These are phyloP conservation scores for Pseudobourletiella spinata DNA, from an alignment of 1,140 invertebrate genomes.

Conservation along the genomic window DNA sequence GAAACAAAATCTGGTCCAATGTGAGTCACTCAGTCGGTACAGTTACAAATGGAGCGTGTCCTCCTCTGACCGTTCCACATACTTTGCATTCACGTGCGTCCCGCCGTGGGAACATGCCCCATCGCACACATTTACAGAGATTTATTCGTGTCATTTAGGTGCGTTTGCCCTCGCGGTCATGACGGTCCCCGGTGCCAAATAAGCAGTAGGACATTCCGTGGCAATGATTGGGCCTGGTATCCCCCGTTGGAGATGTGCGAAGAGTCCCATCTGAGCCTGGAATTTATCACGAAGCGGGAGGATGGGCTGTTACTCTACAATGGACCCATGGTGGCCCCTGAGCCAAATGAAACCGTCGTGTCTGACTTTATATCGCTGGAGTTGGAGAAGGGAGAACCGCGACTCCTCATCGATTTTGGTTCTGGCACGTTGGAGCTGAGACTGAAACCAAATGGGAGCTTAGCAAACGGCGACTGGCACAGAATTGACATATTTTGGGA, in stretches of 20 bases:
- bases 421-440: slow-evolving; percentile 82
- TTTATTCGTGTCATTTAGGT: too few species aligned
- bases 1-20: slow-evolving; percentile 75
- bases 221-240: slow-evolving; percentile 93
- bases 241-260: slow-evolving; percentile 92
- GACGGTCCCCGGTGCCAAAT: slow-evolving; percentile 93
- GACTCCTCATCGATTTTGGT: slow-evolving; percentile 87
- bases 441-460: slow-evolving; percentile 72
- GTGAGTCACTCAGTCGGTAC: slow-evolving; percentile 41
- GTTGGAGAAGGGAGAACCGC: slow-evolving; percentile 77
- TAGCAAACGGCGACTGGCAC: slow-evolving; percentile 95
- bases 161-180: slow-evolving; percentile 81
- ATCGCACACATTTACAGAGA: too few species aligned
- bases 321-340: slow-evolving; percentile 86
- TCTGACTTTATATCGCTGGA: slow-evolving; percentile 90
- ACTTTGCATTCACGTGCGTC: too few species aligned
- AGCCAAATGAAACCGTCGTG: slow-evolving; percentile 75
- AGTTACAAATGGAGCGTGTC: too few species aligned
- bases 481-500: slow-evolving; percentile 90
- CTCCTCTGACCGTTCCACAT: too few species aligned
- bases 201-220: slow-evolving; percentile 82
- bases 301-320: slow-evolving; percentile 93
- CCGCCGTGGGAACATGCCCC: too few species aligned
- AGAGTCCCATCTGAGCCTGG: slow-evolving; percentile 83
- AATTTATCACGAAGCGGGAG: slow-evolving; percentile 82